A percentile compares a stretch with the other conserved stretches of the same genome.
Conservation (phyloP, 92 coral and sea anemone genomes). For the Paramuricea clavata region DNA sequence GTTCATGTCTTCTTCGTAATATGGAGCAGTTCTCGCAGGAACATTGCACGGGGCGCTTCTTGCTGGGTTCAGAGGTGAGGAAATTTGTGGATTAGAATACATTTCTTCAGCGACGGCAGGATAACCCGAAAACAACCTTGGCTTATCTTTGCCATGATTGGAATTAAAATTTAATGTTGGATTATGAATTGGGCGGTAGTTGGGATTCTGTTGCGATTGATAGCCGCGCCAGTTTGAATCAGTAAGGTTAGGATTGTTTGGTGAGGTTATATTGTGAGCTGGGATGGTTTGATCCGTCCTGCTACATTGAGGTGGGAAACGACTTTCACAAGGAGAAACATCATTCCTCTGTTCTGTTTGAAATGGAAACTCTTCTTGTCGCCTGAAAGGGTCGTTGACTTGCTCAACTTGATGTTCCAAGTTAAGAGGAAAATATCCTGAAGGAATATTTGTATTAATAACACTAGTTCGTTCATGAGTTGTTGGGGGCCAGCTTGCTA, state of each 20-base stretch:
- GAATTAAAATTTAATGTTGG: background rate
- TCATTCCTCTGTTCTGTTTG: background rate
- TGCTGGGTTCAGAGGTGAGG: background rate
- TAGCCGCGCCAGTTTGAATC: background rate
- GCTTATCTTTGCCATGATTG: slow-evolving; percentile 1
- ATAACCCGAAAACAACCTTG: background rate
- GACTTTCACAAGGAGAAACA: slow-evolving; percentile 1
- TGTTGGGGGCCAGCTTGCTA: background rate
- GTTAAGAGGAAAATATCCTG: slow-evolving; percentile 1
- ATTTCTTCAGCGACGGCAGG: background rate
- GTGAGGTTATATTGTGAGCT: background rate
- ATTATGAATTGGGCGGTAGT: background rate
- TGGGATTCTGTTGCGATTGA: background rate
- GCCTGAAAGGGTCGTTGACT: background rate
- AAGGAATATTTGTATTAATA: background rate
- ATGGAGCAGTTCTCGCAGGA: background rate
- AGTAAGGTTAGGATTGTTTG: background rate
- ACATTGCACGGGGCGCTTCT: too few species aligned
- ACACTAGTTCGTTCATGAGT: slow-evolving; percentile 9
- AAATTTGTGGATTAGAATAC: background rate
- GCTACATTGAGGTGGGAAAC: background rate
- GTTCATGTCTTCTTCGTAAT: background rate
- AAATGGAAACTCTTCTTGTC: background rate
- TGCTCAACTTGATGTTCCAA: background rate
- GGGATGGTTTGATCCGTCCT: background rate